phyloP scores from a whole-genome alignment of 2,888 invertebrate species.

The Keiferia lycopersicella region DNA sequence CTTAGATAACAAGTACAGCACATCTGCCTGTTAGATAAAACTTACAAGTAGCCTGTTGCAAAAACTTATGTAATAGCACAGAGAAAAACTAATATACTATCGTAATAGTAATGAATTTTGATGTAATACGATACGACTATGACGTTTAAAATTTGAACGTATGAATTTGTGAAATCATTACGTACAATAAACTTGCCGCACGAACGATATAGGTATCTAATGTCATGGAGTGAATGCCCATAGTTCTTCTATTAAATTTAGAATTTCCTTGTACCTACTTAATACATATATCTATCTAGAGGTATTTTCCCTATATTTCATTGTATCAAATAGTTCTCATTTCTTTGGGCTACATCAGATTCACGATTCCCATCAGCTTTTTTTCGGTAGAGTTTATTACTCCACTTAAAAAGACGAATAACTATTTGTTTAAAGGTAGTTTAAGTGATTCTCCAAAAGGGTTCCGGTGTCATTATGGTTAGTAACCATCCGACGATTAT shows the following conservation, averaged over 20 bases:
- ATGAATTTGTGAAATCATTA: too few relatives aligned
- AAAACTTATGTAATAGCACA: slow-evolving; percentile 28
- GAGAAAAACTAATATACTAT: too few relatives aligned
- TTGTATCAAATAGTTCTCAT: too few relatives aligned
- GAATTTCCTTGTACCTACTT: background rate
- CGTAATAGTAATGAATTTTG: background rate
- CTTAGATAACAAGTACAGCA: slow-evolving; percentile 73
- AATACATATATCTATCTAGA: background rate
- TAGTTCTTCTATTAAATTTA: too few relatives aligned
- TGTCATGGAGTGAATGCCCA: too few relatives aligned
- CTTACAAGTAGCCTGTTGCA: slow-evolving; percentile 35
- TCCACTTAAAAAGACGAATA: slow-evolving; percentile 38
- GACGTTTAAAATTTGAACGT: too few relatives aligned
- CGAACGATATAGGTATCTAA: too few relatives aligned
- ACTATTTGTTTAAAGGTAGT: slow-evolving; percentile 51
- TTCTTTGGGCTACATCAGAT: background rate
- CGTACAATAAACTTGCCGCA: background rate
- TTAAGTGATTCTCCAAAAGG: slow-evolving; percentile 58
- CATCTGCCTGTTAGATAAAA: slow-evolving; percentile 69
- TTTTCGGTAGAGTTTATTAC: slow-evolving; percentile 34
- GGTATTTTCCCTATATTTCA: too few relatives aligned
- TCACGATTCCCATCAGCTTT: slow-evolving; percentile 22
- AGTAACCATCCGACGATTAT: slow-evolving; percentile 54
- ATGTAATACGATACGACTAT: too few relatives aligned
- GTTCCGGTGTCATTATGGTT: slow-evolving; percentile 71